Percentiles rank a stretch among this genome's conserved stretches.
Conservation (phyloP, 35 echinoderm and acorn worm species). For the Strongylocentrotus purpuratus region DNA sequence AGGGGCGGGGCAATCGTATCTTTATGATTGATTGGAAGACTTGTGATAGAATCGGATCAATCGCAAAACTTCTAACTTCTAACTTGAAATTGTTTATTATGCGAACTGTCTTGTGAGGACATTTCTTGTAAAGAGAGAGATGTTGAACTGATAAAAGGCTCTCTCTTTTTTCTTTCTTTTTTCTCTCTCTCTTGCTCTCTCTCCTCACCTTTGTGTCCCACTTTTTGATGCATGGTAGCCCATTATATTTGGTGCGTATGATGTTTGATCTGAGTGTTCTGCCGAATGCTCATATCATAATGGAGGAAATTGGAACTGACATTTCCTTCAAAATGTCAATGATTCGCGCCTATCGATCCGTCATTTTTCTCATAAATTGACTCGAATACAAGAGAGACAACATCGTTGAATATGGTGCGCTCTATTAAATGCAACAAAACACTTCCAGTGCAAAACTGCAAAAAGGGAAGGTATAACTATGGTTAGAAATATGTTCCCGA, state of each 20-base stretch:
- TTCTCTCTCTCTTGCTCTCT: background rate
- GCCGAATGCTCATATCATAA: background rate
- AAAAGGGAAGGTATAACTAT: background rate
- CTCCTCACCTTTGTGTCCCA: background rate
- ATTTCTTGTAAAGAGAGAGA: background rate
- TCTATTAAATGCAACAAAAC: background rate
- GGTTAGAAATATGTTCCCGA: no score
- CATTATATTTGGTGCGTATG: background rate
- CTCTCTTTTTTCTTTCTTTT: background rate
- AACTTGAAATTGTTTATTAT: no score
- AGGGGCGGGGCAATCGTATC: no score
- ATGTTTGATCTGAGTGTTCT: background rate
- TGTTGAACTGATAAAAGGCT: background rate
- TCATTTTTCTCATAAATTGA: background rate
- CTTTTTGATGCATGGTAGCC: background rate
- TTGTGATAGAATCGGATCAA: no score
- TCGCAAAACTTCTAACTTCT: no score
- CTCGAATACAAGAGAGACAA: background rate
- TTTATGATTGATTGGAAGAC: no score
- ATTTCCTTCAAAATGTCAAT: conserved; percentile 4
- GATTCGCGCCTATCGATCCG: background rate
- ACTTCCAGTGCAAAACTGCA: background rate
- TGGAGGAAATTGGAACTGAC: conserved; percentile 1
- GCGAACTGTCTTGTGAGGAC: no score
- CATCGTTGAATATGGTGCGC: background rate